These are phyloP conservation scores for Metacarcinus magister DNA, from an alignment of 2,888 invertebrate genomes.

Conservation along the genomic window DNA sequence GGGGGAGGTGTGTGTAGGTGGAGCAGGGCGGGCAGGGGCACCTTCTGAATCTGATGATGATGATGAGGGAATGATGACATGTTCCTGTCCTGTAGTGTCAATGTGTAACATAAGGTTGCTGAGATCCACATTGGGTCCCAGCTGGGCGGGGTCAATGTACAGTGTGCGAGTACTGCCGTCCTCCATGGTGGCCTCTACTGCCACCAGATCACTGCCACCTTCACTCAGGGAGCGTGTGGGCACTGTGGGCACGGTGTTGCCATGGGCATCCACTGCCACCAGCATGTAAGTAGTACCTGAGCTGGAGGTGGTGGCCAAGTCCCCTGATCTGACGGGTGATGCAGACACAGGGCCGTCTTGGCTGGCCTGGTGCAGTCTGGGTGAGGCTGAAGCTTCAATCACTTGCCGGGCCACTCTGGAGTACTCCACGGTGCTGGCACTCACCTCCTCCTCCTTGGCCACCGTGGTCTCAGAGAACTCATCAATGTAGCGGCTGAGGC, in stretches of 20 bases:
- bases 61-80: conserved; percentile 79
- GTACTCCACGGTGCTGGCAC: neutral
- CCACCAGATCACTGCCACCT: conserved; percentile 78
- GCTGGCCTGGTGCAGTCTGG: neutral
- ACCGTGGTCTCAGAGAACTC: neutral
- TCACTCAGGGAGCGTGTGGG: conserved; percentile 79
- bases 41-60: conserved; percentile 67
- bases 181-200: conserved; percentile 82
- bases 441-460: conserved; percentile 7
- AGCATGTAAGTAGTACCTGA: conserved; percentile 82
- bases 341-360: neutral
- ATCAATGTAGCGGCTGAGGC: conserved; percentile 27
- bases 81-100: conserved; percentile 81
- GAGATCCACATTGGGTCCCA: conserved; percentile 82
- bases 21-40: conserved; percentile 12
- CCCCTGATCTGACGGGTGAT: conserved; percentile 53
- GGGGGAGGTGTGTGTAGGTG: neutral
- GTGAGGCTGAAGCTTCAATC: neutral
- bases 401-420: neutral
- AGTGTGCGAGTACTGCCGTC: conserved; percentile 81
- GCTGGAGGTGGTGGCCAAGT: conserved; percentile 63
- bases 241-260: conserved; percentile 82
- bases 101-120: conserved; percentile 81
- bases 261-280: conserved; percentile 82
- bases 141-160: conserved; percentile 82